These are phyloP conservation scores for Darevskia nairensis DNA, from an alignment of 2,797 vertebrate genomes.

Conservation along the genomic window DNA sequence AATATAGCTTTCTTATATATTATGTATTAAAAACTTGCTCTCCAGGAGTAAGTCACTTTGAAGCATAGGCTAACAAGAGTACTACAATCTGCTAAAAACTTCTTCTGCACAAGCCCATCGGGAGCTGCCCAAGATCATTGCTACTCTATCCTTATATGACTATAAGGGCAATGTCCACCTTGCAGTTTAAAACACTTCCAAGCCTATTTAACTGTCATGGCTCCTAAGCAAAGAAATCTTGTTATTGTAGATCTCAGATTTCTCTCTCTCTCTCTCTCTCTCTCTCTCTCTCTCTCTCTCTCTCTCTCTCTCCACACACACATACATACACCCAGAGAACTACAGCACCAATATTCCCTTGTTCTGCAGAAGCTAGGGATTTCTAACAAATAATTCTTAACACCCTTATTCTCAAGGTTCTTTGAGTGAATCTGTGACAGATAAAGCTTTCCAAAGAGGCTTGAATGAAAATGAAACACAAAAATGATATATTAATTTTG, in stretches of 20 bases:
- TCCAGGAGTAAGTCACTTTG: constrained; percentile 3
- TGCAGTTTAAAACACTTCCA: not conserved
- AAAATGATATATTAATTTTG: not conserved
- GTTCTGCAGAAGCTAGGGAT: not conserved
- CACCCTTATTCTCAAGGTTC: not conserved
- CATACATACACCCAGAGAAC: not conserved
- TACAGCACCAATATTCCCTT: not conserved
- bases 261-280: no score
- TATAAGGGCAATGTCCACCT: not conserved
- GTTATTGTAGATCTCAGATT: not conserved
- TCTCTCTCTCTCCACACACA: no score
- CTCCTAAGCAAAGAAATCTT: not conserved
- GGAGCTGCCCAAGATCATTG: not conserved
- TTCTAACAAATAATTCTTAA: not conserved
- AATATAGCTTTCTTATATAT: not conserved
- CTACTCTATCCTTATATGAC: not conserved
- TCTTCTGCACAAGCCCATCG: not conserved
- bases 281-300: no score
- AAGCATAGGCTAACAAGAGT: not conserved
- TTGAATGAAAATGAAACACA: not conserved
- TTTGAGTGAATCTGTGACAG: not conserved
- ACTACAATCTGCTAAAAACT: not conserved
- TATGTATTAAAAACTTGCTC: not conserved
- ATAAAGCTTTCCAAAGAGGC: not conserved
- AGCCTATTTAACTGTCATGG: not conserved